Percentiles rank a stretch among this genome's conserved stretches.
Evolutionary conservation across 2,797 vertebrate species (phyloP).

Genomic region (Champsocephalus gunnari): DNA sequence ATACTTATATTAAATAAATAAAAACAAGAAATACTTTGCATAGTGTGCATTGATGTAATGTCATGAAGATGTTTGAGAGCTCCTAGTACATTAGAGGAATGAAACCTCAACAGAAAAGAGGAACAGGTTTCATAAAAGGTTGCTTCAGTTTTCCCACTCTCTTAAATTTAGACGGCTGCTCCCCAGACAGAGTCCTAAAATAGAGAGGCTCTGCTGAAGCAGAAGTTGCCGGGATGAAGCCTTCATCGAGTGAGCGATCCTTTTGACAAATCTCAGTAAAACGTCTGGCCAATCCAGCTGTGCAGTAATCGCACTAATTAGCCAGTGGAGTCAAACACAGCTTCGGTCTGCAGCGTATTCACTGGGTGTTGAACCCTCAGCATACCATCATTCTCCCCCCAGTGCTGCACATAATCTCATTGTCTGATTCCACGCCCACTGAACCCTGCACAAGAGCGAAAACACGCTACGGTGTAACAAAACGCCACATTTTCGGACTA

Average conservation of each 20-base stretch:
- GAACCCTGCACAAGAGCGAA: conserved; percentile 45
- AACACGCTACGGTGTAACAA: conserved; percentile 1
- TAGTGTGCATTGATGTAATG: no score
- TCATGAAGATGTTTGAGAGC: not conserved
- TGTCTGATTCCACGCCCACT: conserved; percentile 65
- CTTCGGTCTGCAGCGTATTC: conserved; percentile 63
- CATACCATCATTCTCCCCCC: conserved; percentile 70
- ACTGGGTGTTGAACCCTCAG: conserved; percentile 66
- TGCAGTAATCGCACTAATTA: conserved; percentile 99
- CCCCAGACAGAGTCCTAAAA: conserved; percentile 79
- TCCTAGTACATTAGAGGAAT: conserved; percentile 9
- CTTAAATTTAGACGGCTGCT: conserved; percentile 75
- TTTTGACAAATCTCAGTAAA: conserved; percentile 92
- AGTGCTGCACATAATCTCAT: conserved; percentile 72
- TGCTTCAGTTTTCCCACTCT: conserved; percentile 78
- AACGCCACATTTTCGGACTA: conserved; percentile 20
- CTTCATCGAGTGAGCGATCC: conserved; percentile 90
- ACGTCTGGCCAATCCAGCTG: conserved; percentile 93
- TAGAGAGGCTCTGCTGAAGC: conserved; percentile 80
- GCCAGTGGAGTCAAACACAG: conserved; percentile 88
- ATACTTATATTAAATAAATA: no score
- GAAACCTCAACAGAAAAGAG: conserved; percentile 60
- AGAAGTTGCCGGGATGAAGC: conserved; percentile 89
- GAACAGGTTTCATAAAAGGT: conserved; percentile 59
- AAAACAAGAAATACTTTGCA: no score